Percentiles rank a stretch among this genome's conserved stretches.
phyloP scores from a whole-genome alignment of 2,797 vertebrate species.

The Cacajao melanocephalus region DNA sequence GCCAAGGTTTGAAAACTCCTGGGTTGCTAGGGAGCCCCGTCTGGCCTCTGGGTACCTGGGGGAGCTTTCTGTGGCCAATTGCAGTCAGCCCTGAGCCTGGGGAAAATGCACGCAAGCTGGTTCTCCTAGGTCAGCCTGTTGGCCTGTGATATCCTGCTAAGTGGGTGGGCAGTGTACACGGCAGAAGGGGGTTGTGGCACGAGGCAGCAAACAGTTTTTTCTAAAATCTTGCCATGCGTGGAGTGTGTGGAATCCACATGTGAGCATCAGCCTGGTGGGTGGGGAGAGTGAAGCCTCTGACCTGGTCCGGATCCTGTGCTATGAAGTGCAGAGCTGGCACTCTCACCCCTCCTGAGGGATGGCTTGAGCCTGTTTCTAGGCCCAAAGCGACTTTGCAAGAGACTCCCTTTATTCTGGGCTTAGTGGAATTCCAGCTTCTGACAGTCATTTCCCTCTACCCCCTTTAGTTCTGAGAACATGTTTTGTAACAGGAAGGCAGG shows the following conservation, averaged over 20 bases:
- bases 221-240: neutral
- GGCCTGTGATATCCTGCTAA: neutral
- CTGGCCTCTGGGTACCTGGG: neutral
- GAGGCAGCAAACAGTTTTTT: neutral
- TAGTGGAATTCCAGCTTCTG: neutral
- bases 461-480: neutral
- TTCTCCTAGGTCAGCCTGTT: neutral
- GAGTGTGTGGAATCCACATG: neutral
- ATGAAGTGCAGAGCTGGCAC: neutral
- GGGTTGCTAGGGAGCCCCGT: neutral
- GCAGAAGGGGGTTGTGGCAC: accelerated
- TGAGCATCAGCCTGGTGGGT: neutral
- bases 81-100: neutral
- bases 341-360: neutral
- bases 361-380: neutral
- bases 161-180: neutral
- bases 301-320: neutral
- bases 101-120: neutral
- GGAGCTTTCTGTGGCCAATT: neutral
- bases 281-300: neutral
- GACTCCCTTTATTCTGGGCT: neutral
- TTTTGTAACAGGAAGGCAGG: constrained; percentile 27
- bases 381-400: neutral
- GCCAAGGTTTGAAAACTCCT: constrained; percentile 34
- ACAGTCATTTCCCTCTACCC: neutral